Percentiles rank a stretch among this genome's conserved stretches.
phyloP scores from a whole-genome alignment of 2,797 vertebrate genomes.

The Gymnoscopelus microlampas region DNA sequence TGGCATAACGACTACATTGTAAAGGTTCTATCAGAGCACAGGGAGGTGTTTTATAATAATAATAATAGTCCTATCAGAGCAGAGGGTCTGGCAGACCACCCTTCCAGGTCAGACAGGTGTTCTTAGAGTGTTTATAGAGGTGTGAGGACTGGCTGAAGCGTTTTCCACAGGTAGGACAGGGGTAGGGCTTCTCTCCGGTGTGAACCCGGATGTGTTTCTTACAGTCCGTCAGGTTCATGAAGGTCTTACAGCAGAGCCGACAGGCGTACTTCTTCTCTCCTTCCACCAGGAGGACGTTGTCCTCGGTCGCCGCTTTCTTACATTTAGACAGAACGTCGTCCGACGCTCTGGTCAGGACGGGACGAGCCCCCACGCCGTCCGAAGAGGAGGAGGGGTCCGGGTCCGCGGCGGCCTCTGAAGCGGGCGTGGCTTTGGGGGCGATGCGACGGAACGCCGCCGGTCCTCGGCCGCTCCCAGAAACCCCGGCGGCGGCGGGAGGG shows the following conservation, averaged over 20 bases:
- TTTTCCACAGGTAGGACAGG: conserved; percentile 95
- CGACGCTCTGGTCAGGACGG: conserved; percentile 88
- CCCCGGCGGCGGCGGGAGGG: conserved; percentile 36
- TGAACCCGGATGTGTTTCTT: conserved; percentile 98
- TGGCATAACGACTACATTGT: no score
- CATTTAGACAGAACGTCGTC: conserved; percentile 96
- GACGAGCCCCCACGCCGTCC: conserved; percentile 43
- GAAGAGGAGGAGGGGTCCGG: conserved; percentile 78
- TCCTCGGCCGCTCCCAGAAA: conserved; percentile 69
- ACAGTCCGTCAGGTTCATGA: conserved; percentile 95
- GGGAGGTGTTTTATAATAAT: no score
- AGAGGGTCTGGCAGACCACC: conserved; percentile 84
- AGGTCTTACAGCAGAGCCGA: conserved; percentile 98
- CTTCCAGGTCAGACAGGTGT: conserved; percentile 94
- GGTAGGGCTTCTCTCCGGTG: conserved; percentile 95
- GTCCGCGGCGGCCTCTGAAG: conserved; percentile 68
- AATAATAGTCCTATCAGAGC: conserved; percentile 67
- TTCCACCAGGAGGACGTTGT: conserved; percentile 94
- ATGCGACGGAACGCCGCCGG: conserved; percentile 93
- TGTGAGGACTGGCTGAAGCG: conserved; percentile 98
- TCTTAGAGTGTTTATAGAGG: conserved; percentile 97
- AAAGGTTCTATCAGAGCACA: background rate
- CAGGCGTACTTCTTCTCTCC: conserved; percentile 97
- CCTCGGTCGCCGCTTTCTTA: conserved; percentile 96
- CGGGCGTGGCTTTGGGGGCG: conserved; percentile 89